phyloP scores from a whole-genome alignment of 2,797 vertebrate genomes.

The Sternotherus odoratus region DNA sequence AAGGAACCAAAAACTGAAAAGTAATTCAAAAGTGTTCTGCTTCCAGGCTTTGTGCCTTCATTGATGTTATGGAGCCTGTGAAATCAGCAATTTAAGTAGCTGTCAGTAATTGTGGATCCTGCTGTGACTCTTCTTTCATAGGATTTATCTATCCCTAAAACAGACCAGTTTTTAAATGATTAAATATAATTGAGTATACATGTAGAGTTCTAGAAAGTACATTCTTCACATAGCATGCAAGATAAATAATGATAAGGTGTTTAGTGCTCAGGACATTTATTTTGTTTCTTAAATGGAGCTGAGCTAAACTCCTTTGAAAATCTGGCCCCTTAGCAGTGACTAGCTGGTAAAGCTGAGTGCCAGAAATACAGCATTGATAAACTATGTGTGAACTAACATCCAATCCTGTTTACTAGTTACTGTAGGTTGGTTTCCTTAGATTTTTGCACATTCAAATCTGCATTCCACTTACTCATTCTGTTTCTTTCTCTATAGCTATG shows the following conservation, averaged over 20 bases:
- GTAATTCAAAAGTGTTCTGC: background rate
- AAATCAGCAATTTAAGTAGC: background rate
- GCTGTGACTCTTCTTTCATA: background rate
- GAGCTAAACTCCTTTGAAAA: background rate
- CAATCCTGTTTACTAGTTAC: background rate
- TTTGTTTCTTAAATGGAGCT: slow-evolving; percentile 7
- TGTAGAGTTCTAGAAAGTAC: background rate
- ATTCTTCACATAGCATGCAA: background rate
- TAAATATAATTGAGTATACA: background rate
- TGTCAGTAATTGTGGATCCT: accelerated
- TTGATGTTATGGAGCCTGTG: background rate
- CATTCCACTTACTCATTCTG: background rate
- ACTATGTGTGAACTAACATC: background rate
- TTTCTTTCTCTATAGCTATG: background rate
- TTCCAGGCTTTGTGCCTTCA: background rate
- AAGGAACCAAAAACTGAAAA: background rate
- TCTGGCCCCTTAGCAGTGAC: background rate
- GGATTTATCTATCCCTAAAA: background rate
- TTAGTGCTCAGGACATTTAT: background rate
- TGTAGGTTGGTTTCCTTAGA: background rate
- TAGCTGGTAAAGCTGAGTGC: background rate
- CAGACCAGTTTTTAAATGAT: background rate
- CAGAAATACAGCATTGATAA: slow-evolving; percentile 8
- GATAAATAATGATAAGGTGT: too few relatives aligned
- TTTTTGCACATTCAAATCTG: background rate